Percentiles rank a stretch among this genome's conserved stretches.
Conservation (phyloP, 2,113 vertebrate species). For the Vulpes ferrilata region DNA sequence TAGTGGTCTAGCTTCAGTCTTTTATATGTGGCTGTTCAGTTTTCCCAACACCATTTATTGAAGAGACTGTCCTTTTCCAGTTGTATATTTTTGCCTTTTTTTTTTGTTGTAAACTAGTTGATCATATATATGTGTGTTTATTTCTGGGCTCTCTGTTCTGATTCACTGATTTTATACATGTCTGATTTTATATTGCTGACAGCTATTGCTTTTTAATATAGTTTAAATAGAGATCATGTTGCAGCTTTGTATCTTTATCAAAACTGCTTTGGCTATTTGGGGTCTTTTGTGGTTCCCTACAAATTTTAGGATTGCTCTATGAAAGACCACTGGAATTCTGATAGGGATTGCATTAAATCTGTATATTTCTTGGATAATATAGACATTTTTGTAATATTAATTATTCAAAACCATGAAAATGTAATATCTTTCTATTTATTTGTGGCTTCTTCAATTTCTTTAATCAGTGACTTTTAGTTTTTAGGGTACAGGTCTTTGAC, state of each 20-base stretch:
- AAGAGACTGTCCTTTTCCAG: neutral
- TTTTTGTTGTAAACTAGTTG: neutral
- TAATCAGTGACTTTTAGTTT: neutral
- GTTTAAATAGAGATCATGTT: neutral
- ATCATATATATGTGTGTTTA: neutral
- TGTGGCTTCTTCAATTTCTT: neutral
- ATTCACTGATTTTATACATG: neutral
- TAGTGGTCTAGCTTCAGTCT: neutral
- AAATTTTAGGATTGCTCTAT: neutral
- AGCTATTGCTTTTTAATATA: neutral
- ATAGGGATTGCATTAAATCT: neutral
- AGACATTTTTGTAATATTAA: neutral
- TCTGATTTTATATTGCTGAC: neutral
- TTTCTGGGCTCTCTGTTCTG: neutral
- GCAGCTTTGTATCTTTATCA: neutral
- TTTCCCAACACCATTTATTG: neutral
- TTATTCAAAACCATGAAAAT: neutral
- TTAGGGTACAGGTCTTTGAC: neutral
- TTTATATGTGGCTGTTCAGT: neutral
- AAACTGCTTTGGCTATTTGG: neutral
- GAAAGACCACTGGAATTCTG: neutral
- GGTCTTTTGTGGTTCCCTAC: neutral
- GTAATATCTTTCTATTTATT: neutral
- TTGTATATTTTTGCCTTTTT: neutral
- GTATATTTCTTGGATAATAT: neutral